Percentiles rank a stretch among this genome's conserved stretches.
Evolutionary conservation across 2,888 invertebrate species (phyloP).

Genomic region (Nemapogon koenigi): DNA sequence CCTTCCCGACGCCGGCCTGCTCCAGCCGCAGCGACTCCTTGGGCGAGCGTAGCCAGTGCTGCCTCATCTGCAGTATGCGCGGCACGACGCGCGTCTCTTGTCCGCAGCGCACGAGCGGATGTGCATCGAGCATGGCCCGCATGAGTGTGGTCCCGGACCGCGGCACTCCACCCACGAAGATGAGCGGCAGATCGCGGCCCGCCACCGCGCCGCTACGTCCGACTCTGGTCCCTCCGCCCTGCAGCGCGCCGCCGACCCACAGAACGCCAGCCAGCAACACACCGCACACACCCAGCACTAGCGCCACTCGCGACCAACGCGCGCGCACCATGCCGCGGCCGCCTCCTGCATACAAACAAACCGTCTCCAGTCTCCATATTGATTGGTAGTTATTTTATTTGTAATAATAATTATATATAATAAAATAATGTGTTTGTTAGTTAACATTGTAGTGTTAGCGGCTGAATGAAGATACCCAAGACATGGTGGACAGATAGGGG

Average conservation of each 20-base stretch:
- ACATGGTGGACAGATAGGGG: too few relatives aligned
- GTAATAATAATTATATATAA: too few relatives aligned
- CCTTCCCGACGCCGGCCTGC: conserved; percentile 93
- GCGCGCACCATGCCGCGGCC: conserved; percentile 22
- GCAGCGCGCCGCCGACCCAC: conserved; percentile 14
- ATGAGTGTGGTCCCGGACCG: conserved; percentile 97
- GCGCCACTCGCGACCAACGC: conserved; percentile 16
- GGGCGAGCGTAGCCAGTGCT: conserved; percentile 94
- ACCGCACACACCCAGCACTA: conserved; percentile 1
- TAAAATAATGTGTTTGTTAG: too few relatives aligned
- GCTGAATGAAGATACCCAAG: too few relatives aligned
- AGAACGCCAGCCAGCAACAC: conserved; percentile 11
- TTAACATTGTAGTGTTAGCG: too few relatives aligned
- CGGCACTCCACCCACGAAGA: conserved; percentile 98
- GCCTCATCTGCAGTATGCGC: conserved; percentile 91
- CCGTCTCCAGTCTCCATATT: neutral
- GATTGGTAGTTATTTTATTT: too few relatives aligned
- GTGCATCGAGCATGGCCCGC: conserved; percentile 98
- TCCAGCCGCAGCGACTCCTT: conserved; percentile 89
- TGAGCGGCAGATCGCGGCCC: conserved; percentile 89
- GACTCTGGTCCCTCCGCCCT: conserved; percentile 12
- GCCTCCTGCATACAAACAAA: conserved; percentile 17
- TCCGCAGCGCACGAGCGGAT: conserved; percentile 95
- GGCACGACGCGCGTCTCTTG: conserved; percentile 98
- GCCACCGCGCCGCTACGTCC: conserved; percentile 27